Percentiles rank a stretch among this genome's conserved stretches.
Conservation (phyloP, 2,113 vertebrate species). For the Labeo catla region DNA sequence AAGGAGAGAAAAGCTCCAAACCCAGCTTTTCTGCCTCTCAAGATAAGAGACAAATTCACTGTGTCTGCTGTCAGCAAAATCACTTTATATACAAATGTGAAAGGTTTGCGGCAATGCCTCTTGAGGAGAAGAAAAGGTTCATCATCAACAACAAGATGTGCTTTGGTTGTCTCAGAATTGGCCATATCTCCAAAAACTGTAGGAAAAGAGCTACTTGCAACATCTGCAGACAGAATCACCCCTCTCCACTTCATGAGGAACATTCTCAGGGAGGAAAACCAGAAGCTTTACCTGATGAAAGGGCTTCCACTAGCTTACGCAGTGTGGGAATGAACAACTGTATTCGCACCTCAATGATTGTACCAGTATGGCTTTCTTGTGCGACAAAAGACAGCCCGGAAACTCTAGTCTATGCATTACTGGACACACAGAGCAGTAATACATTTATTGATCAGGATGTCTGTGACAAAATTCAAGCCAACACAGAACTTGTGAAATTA, state of each 20-base stretch:
- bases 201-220: neutral
- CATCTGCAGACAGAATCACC: neutral
- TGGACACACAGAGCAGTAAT: too few species aligned
- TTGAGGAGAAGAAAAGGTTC: neutral
- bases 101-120: neutral
- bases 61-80: neutral
- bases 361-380: too few species aligned
- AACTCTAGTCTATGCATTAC: too few species aligned
- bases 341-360: too few species aligned
- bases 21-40: neutral
- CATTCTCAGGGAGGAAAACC: neutral
- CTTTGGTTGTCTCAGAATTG: neutral
- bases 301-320: neutral
- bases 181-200: neutral
- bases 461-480: too few species aligned
- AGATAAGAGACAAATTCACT: neutral
- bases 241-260: neutral
- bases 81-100: conserved; percentile 5
- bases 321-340: too few species aligned
- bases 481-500: too few species aligned
- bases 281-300: neutral
- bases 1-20: neutral
- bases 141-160: neutral
- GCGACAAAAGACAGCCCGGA: neutral
- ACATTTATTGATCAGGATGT: too few species aligned